phyloP scores from a whole-genome alignment of 2,888 invertebrate species.

The Andrena bucephala region DNA sequence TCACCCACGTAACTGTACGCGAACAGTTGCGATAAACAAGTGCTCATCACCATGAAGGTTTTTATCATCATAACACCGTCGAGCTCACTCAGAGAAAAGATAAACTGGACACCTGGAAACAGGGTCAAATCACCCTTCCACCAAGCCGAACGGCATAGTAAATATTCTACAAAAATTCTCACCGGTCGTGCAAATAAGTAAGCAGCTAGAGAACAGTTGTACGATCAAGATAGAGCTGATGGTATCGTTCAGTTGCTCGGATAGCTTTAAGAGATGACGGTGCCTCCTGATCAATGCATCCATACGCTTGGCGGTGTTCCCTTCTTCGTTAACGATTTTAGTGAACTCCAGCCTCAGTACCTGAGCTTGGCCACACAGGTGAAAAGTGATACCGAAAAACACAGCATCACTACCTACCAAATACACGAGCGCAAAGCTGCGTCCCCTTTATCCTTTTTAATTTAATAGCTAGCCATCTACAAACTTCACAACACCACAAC shows the following conservation, averaged over 20 bases:
- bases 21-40: slow-evolving; percentile 22
- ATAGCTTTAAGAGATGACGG: slow-evolving; percentile 55
- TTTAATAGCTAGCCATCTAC: neutral
- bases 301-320: neutral
- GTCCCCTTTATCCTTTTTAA: neutral
- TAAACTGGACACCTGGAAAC: slow-evolving; percentile 34
- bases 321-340: neutral
- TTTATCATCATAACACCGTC: slow-evolving; percentile 8
- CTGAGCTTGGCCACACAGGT: slow-evolving; percentile 80
- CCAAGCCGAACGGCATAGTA: too few species aligned
- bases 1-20: slow-evolving; percentile 40
- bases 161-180: neutral
- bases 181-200: slow-evolving; percentile 33
- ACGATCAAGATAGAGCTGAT: slow-evolving; percentile 40
- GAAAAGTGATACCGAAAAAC: slow-evolving; percentile 77
- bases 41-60: neutral
- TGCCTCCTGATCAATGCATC: slow-evolving; percentile 59
- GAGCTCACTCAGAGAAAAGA: neutral
- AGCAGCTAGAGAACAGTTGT: slow-evolving; percentile 24
- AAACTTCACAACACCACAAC: neutral
- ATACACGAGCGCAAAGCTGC: neutral
- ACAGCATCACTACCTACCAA: slow-evolving; percentile 74
- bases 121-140: neutral
- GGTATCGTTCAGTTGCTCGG: slow-evolving; percentile 56
- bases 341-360: slow-evolving; percentile 63